These are phyloP conservation scores for Chrysina gloriosa DNA, from an alignment of 2,888 invertebrate species.

Conservation along the genomic window DNA sequence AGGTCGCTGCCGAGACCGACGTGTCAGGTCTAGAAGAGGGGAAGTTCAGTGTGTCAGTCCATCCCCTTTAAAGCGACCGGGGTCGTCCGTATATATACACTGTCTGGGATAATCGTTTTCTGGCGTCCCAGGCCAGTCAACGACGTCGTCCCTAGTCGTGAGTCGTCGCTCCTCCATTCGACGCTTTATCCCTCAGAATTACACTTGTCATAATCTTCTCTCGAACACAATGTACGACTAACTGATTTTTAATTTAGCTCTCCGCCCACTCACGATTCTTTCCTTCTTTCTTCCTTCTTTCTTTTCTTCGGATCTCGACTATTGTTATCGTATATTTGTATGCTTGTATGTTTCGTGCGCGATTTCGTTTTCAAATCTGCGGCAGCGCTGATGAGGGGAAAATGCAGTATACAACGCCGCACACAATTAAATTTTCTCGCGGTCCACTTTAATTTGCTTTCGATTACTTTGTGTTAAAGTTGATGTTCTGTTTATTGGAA, in stretches of 20 bases:
- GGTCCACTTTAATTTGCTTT: conserved; percentile 13
- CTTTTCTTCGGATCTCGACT: neutral
- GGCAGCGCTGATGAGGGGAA: neutral
- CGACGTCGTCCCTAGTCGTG: conserved; percentile 31
- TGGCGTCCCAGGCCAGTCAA: conserved; percentile 53
- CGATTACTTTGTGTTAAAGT: conserved; percentile 2
- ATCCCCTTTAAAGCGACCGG: conserved; percentile 59
- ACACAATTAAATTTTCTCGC: conserved; percentile 10
- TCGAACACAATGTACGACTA: conserved; percentile 25
- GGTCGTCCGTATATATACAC: conserved; percentile 43
- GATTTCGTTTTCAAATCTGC: neutral
- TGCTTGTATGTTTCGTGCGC: neutral
- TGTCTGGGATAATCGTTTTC: conserved; percentile 61
- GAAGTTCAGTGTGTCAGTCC: conserved; percentile 55
- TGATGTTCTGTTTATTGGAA: neutral
- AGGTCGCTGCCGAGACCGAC: conserved; percentile 34
- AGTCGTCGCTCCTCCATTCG: conserved; percentile 29
- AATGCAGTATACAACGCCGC: neutral
- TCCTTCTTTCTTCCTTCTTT: neutral
- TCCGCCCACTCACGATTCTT: neutral
- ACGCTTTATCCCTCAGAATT: conserved; percentile 47
- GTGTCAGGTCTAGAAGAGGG: conserved; percentile 42
- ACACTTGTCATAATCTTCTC: conserved; percentile 49
- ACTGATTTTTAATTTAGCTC: conserved; percentile 29
- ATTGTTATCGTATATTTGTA: neutral